Evolutionary conservation across 2,888 invertebrate genomes (phyloP), one percentile per base, ranked within the genome.

Genomic region (Parnassius apollo): DNA sequence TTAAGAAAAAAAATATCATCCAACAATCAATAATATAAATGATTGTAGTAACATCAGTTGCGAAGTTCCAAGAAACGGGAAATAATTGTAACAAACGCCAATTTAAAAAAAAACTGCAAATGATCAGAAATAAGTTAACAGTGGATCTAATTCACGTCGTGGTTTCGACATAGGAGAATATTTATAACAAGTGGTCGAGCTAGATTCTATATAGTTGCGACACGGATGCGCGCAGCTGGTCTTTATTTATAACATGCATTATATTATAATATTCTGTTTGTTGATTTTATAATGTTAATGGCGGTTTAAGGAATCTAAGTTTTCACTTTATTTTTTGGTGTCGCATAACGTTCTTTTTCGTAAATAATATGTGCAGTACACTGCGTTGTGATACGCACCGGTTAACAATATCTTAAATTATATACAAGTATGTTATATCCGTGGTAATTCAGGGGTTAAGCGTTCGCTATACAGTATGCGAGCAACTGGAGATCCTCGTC

Each of bases 141-240:
- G 57, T 48, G 61, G 22, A 51, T 56, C 56, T 61, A 45, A 35
- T 61, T 61, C 51, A 35, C 44, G 42, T 44, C 48, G 9, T 10
- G 51, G 51, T 61, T 61, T 57, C 61, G 52, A 57, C 61, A 61
- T 9, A 44, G n/a, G 45, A 9, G 50, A 51, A 61, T 57, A 61
- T 61, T 48, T 18, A 52, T 48, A 45, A 52, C 22, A 50, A 35
- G 25, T 35, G 45, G 50, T 44, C 49, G 55, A 42, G 56, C 55
- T 49, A 45, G 51, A 52, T 45, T 53, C 46, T 48, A 13, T 11
- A n/a, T 25, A n/a, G 42, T 54, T 46, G 45, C 44, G 22, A 48
- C n/a, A 54, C 49, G n/a, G n/a, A 44, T 44, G 2, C 10, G 2
- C 11, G 11, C 44, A 42, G 3, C 12, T 35, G 35, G 10, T 22